Conservation (phyloP, 1,140 invertebrate genomes). For the Cataglyphis hispanica region DNA sequence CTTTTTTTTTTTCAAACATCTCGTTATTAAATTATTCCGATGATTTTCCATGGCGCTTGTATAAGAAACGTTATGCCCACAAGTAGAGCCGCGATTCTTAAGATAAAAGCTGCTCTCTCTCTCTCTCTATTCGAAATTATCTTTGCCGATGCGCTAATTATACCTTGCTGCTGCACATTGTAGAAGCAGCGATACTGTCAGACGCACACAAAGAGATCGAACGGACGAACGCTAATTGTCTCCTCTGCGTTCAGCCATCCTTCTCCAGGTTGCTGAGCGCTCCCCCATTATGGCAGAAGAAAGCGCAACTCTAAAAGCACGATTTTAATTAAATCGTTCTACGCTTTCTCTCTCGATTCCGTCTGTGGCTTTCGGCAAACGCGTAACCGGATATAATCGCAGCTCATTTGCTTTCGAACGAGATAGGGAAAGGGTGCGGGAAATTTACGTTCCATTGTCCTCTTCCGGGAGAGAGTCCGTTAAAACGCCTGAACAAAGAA, state of each 20-base stretch:
- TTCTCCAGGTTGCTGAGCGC: slow-evolving; percentile 25
- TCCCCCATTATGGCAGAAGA: slow-evolving; percentile 50
- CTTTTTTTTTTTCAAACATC: not conserved
- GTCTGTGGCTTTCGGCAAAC: slow-evolving; percentile 30
- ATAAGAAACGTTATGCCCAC: not conserved
- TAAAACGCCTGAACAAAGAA: not conserved
- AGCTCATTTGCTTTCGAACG: slow-evolving; percentile 25
- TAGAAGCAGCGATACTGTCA: slow-evolving; percentile 60
- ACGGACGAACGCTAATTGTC: slow-evolving; percentile 56
- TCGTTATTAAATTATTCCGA: not conserved
- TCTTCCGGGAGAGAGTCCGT: not conserved
- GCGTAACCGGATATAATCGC: slow-evolving; percentile 42
- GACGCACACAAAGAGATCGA: slow-evolving; percentile 53
- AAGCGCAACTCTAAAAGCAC: slow-evolving; percentile 51
- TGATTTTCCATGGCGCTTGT: not conserved
- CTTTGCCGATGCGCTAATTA: slow-evolving; percentile 40
- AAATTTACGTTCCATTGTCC: slow-evolving; percentile 16
- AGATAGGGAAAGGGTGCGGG: not conserved
- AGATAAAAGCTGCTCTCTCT: not conserved
- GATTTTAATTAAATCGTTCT: slow-evolving; percentile 60
- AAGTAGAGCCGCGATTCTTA: not conserved
- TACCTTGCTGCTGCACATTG: not conserved
- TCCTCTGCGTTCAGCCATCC: slow-evolving; percentile 9
- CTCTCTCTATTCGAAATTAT: not conserved
- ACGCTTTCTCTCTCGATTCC: slow-evolving; percentile 23